Conservation (phyloP, 2,113 vertebrate genomes). For the Vidua chalybeata region DNA sequence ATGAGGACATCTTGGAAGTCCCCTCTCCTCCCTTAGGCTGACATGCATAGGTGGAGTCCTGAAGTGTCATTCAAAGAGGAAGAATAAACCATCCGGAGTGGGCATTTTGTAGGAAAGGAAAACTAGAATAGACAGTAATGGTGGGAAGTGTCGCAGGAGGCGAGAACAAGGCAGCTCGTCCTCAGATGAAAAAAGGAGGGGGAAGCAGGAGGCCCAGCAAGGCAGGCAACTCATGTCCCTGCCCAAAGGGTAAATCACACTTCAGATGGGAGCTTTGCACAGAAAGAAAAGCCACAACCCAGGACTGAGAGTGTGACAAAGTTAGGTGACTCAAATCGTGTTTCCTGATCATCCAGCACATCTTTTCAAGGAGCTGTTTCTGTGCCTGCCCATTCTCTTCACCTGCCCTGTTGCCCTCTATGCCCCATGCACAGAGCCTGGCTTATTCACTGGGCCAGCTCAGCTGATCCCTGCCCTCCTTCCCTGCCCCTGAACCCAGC, state of each 20-base stretch:
- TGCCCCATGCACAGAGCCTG: not conserved
- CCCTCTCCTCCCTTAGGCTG: not conserved
- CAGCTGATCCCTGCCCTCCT: not conserved
- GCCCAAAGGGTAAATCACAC: not conserved
- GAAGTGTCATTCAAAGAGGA: not conserved
- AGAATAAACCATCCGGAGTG: not conserved
- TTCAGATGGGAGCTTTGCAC: not conserved
- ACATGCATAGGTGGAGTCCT: not conserved
- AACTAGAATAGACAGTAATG: not conserved
- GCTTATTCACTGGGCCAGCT: not conserved
- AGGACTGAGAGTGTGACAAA: not conserved
- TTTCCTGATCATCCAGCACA: not conserved
- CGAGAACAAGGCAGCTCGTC: not conserved
- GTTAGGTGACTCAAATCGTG: not conserved
- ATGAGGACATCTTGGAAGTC: not conserved
- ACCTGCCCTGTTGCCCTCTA: not conserved
- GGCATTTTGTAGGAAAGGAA: not conserved
- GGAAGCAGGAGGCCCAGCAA: not conserved
- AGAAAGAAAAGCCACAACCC: not conserved
- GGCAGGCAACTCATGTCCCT: not conserved
- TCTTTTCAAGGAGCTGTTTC: not conserved
- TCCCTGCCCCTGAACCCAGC: not conserved
- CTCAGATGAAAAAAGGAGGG: not conserved
- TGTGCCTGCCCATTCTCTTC: not conserved
- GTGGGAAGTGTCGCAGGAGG: not conserved